Evolutionary conservation across 2,888 invertebrate species (phyloP).

Genomic region (Shargacucullia verbasci): DNA sequence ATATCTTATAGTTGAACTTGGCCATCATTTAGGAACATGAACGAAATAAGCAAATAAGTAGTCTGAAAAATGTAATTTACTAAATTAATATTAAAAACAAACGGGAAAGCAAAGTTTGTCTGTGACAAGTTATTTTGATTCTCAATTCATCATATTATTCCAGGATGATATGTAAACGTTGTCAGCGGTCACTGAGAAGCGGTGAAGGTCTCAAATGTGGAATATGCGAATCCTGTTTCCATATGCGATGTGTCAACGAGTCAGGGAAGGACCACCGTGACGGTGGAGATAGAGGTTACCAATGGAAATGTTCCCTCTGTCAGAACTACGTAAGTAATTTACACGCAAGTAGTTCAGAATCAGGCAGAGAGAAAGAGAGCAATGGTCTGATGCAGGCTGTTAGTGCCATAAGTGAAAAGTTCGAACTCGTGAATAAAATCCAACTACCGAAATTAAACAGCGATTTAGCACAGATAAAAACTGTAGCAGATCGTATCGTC

Average conservation of each 20-base stretch:
- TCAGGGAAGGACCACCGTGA: constrained; percentile 56
- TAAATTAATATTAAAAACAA: no score
- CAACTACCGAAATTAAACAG: constrained; percentile 77
- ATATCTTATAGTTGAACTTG: no score
- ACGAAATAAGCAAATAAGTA: no score
- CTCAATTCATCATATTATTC: constrained; percentile 14
- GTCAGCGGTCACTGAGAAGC: constrained; percentile 64
- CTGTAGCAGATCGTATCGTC: constrained; percentile 66
- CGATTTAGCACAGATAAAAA: constrained; percentile 72
- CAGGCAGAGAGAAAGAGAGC: constrained; percentile 51
- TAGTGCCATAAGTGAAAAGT: constrained; percentile 70
- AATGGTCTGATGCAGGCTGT: constrained; percentile 61
- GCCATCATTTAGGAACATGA: no score
- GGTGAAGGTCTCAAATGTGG: constrained; percentile 67
- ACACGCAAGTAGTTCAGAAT: constrained; percentile 37
- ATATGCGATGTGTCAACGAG: constrained; percentile 61
- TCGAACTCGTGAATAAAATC: constrained; percentile 78
- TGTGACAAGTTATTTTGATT: neutral
- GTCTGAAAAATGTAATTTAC: neutral
- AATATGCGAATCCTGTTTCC: constrained; percentile 66
- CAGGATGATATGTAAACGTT: constrained; percentile 72
- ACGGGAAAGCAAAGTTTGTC: no score
- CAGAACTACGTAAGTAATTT: constrained; percentile 59
- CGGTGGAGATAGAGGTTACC: constrained; percentile 68
- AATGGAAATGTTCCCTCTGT: constrained; percentile 76